Evolutionary conservation across 2,888 invertebrate genomes (phyloP).

Genomic region (Neelides folsomi): DNA sequence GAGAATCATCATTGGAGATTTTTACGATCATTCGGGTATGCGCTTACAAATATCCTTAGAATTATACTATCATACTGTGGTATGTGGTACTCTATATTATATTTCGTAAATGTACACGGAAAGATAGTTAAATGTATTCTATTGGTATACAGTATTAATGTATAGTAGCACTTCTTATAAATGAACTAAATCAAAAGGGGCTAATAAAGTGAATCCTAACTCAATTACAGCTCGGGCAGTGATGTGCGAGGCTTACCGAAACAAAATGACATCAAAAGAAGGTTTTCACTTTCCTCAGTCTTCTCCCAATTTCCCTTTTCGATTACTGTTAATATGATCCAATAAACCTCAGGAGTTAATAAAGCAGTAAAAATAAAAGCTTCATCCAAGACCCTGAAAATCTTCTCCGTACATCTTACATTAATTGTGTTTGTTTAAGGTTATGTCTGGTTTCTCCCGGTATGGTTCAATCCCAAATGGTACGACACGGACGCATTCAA

Average conservation of each 20-base stretch:
- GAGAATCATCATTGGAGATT: constrained; percentile 65
- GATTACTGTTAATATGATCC: not conserved
- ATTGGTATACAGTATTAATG: no score
- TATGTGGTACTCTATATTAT: not conserved
- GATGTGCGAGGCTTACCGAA: constrained; percentile 64
- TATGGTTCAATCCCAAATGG: constrained; percentile 53
- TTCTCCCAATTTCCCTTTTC: not conserved
- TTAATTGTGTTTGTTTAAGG: constrained; percentile 34
- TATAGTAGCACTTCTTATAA: no score
- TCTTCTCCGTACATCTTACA: no score
- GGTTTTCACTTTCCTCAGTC: constrained; percentile 10
- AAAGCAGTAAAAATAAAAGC: no score
- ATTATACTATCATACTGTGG: not conserved
- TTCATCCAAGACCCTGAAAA: no score
- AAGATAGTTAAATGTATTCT: no score
- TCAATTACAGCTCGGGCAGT: constrained; percentile 45
- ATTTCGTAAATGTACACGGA: no score
- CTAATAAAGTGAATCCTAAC: constrained; percentile 30
- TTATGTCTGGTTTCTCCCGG: constrained; percentile 75
- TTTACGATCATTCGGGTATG: constrained; percentile 53
- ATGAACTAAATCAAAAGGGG: constrained; percentile 13
- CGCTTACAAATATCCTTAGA: not conserved
- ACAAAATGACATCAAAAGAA: constrained; percentile 51
- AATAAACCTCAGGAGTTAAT: not conserved
- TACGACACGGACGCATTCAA: constrained; percentile 45